Base-by-base conservation (phyloP, 2,888 invertebrate species). In the Antheraea yamamai region DNA sequence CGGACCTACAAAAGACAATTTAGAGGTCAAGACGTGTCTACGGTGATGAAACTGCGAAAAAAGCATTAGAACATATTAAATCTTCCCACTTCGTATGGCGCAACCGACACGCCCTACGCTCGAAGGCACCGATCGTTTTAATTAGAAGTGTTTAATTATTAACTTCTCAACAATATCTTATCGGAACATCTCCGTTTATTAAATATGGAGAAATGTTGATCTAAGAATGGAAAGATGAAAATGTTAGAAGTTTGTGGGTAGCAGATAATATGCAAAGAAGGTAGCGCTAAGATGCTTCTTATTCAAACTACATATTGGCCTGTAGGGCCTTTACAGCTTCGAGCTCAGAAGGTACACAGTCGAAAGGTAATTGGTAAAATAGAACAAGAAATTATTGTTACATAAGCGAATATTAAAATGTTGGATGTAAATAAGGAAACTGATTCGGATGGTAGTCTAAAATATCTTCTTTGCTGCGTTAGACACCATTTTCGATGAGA, bases 51-150 rank as follows among this genome's bases (percentile, higher is more conserved):
- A 93, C 87, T 80, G 88, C 88, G 88, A 92, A 92, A 92, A 91
- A 91, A 88, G 85, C 89, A 89, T 90, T 88, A 89, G 87, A 90
- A 87, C 89, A 93, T 94, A 95, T 94, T 94, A 94, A 94, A 93
- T 93, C 88, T 92, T 88, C 93, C 93, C 92, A 92, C 93, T 89
- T 85, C 81, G 81, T 85, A 87, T 92, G 91, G 89, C 88, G 92
- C 91, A 92, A 91, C 87, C 80, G 89, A 83, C 89, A 90, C 92
- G 92, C 93, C 70, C 94, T 89, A 83, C 88, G 81, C 82, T 80
- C 78, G 81, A 78, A 82, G 84, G 84, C 82, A 83, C 80, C 81
- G 86, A 86, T 87, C 85, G 87, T 88, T 73, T 75, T 75, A 75
- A 75, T 74, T 71, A 74, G 58, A 74, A 74, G 58, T 39, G 39